These are phyloP conservation scores for Athalia rosae DNA, from an alignment of 2,888 invertebrate genomes.

Conservation along the genomic window DNA sequence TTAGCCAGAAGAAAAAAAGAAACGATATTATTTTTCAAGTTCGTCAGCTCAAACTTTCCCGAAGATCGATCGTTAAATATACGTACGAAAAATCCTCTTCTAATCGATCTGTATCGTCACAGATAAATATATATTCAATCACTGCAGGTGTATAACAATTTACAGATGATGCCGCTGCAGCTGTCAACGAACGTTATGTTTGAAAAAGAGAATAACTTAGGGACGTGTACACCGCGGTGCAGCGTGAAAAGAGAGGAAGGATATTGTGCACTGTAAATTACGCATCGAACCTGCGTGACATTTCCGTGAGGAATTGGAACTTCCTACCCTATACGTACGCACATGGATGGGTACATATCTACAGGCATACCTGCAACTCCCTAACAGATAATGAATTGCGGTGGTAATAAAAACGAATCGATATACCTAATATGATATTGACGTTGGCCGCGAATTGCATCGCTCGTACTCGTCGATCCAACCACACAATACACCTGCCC, in stretches of 20 bases:
- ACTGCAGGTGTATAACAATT: not conserved
- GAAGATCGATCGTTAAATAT: not conserved
- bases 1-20: not conserved
- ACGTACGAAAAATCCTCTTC: not conserved
- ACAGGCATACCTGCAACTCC: too few relatives aligned
- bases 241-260: too few relatives aligned
- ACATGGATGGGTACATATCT: too few relatives aligned
- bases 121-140: not conserved
- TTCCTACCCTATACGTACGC: not conserved
- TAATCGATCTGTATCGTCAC: too few relatives aligned
- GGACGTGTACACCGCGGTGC: too few relatives aligned
- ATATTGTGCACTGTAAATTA: conserved; percentile 9
- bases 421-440: not conserved
- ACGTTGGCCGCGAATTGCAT: not conserved
- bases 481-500: not conserved
- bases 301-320: conserved; percentile 29
- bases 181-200: too few relatives aligned
- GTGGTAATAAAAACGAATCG: not conserved
- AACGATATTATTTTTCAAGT: conserved; percentile 7
- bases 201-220: too few relatives aligned
- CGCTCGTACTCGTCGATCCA: not conserved
- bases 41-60: conserved; percentile 19
- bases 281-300: conserved; percentile 5
- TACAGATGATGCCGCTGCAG: too few relatives aligned
- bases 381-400: not conserved